phyloP scores from a whole-genome alignment of 2,113 vertebrate species.

The Carassius gibelio region DNA sequence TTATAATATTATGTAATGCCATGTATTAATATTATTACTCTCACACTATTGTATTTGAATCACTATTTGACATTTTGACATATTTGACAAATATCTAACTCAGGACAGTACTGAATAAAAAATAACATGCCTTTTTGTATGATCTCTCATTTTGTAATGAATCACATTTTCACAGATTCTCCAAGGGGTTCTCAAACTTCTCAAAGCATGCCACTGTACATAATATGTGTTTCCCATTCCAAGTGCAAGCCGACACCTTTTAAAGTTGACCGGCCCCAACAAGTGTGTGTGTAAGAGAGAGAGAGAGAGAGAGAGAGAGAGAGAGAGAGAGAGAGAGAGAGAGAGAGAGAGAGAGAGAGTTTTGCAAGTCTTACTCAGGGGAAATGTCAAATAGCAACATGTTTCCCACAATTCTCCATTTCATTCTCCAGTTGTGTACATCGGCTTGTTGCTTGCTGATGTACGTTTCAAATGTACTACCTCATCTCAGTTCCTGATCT shows the following conservation, averaged over 20 bases:
- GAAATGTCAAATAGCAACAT: slow-evolving; percentile 6
- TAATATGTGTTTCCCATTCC: slow-evolving; percentile 25
- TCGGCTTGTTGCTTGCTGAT: background rate
- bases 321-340: no score
- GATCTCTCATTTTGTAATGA: no score
- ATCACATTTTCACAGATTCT: no score
- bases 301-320: background rate
- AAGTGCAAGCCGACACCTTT: slow-evolving; percentile 34
- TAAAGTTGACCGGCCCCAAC: background rate
- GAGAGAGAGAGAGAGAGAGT: background rate
- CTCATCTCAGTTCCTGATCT: slow-evolving; percentile 20
- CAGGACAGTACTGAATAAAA: no score
- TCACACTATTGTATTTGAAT: no score
- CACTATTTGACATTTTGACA: no score
- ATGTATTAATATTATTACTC: no score
- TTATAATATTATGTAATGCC: no score
- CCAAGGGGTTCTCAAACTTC: background rate
- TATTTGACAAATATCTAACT: no score
- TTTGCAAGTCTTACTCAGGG: slow-evolving; percentile 8
- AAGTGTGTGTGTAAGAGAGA: background rate
- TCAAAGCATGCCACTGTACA: background rate
- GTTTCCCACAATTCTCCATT: slow-evolving; percentile 13
- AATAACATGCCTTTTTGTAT: no score
- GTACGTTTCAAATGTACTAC: background rate
- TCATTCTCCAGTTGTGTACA: background rate